Evolutionary conservation across 92 coral and sea anemone genomes (phyloP).

Genomic region (Palythoa grandis): DNA sequence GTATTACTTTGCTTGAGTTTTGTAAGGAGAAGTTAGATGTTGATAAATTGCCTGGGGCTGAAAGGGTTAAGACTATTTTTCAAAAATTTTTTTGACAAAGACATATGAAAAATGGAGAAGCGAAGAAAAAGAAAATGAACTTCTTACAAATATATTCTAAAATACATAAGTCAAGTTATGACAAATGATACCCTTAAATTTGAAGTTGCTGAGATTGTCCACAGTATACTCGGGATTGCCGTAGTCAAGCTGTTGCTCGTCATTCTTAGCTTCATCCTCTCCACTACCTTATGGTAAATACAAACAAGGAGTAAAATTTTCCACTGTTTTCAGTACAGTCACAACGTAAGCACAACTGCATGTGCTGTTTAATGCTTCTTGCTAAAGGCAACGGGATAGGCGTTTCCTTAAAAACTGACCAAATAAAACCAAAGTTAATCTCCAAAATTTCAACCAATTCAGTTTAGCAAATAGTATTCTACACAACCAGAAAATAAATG

Average conservation of each 20-base stretch:
- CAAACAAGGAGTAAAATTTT: background rate
- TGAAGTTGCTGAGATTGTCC: conserved; percentile 42
- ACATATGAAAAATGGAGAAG: too few species aligned
- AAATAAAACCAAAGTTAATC: background rate
- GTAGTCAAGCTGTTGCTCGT: conserved; percentile 36
- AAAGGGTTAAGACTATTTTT: too few species aligned
- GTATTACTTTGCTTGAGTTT: too few species aligned
- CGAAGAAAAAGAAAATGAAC: background rate
- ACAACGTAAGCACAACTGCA: too few species aligned
- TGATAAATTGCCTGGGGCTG: too few species aligned
- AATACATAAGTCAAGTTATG: background rate
- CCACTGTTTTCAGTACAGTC: too few species aligned
- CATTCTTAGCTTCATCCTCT: background rate
- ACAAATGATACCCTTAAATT: background rate
- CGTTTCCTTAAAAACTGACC: background rate
- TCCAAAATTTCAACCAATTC: background rate
- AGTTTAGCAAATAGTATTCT: background rate
- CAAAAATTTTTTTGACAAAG: background rate
- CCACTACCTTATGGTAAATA: conserved; percentile 18
- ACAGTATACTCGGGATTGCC: conserved; percentile 54
- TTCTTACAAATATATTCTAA: background rate
- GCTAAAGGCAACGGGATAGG: too few species aligned
- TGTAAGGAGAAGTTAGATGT: too few species aligned
- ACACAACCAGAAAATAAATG: background rate
- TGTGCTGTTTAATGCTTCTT: too few species aligned